Conservation (phyloP, 1,140 invertebrate genomes). For the Macrosteles quadrilineatus region DNA sequence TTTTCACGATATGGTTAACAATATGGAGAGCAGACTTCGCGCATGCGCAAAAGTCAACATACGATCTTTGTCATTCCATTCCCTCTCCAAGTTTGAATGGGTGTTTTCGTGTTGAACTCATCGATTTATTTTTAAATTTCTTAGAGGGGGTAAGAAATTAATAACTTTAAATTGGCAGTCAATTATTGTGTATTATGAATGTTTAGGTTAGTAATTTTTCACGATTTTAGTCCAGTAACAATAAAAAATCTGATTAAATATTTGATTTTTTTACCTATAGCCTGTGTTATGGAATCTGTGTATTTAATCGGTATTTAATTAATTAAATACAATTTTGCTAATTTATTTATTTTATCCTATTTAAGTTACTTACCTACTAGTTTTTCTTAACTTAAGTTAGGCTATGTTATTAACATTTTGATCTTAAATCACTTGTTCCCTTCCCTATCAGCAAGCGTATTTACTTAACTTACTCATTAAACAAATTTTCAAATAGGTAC, state of each 20-base stretch:
- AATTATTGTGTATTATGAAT: background rate
- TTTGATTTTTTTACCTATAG: background rate
- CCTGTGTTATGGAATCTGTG: too few relatives aligned
- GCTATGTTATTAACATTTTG: too few relatives aligned
- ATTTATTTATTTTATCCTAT: too few relatives aligned
- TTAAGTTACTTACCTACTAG: too few relatives aligned
- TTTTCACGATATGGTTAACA: background rate
- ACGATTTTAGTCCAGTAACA: background rate
- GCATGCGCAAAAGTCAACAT: background rate
- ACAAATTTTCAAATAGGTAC: too few relatives aligned
- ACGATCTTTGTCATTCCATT: background rate
- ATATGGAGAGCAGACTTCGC: constrained; percentile 3
- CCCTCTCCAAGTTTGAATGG: background rate
- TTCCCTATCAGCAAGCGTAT: too few relatives aligned
- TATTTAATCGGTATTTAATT: too few relatives aligned
- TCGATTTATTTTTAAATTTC: background rate
- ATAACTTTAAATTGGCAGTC: background rate
- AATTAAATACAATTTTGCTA: too few relatives aligned
- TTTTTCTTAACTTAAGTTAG: too few relatives aligned
- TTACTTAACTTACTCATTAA: too few relatives aligned
- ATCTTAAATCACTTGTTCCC: too few relatives aligned
- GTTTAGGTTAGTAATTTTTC: background rate
- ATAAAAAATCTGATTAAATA: background rate
- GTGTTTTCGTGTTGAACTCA: too few relatives aligned
- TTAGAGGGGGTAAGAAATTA: background rate